Conservation (phyloP, 2,113 vertebrate species). For the Smithornis capensis region DNA sequence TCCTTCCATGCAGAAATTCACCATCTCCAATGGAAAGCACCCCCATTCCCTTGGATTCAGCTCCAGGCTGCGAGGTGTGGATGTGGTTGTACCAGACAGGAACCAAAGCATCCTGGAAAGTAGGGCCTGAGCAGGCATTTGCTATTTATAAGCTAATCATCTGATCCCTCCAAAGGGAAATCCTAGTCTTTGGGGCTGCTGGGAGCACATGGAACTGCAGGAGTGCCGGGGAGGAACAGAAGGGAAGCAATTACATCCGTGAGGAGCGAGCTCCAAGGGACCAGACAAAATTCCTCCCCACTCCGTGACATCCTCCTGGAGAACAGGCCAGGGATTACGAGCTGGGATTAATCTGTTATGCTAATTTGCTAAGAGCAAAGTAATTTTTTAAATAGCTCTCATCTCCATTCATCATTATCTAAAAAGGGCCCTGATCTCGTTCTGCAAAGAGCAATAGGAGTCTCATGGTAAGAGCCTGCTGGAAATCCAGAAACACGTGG, state of each 20-base stretch:
- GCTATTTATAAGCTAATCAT: constrained; percentile 58
- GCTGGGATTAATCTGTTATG: neutral
- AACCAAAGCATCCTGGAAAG: neutral
- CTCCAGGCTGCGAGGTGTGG: fast-evolving
- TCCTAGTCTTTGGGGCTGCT: neutral
- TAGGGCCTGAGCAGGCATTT: constrained; percentile 22
- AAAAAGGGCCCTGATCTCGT: neutral
- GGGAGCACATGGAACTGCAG: neutral
- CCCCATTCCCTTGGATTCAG: neutral
- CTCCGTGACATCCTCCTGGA: neutral
- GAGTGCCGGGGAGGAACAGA: neutral
- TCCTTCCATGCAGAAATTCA: neutral
- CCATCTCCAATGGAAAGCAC: neutral
- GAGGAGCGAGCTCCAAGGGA: fast-evolving
- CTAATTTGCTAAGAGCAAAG: constrained; percentile 26
- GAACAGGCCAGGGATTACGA: neutral
- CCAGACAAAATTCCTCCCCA: neutral
- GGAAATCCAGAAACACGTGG: neutral
- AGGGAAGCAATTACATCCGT: neutral
- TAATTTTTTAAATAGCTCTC: neutral
- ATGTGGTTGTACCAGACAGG: neutral
- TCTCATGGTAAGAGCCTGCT: fast-evolving
- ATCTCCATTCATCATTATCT: neutral
- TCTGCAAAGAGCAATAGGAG: neutral
- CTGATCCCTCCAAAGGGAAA: constrained; percentile 41